Base-by-base conservation (phyloP, 2,797 vertebrate species). In the Hoplostethus mediterraneus region DNA sequence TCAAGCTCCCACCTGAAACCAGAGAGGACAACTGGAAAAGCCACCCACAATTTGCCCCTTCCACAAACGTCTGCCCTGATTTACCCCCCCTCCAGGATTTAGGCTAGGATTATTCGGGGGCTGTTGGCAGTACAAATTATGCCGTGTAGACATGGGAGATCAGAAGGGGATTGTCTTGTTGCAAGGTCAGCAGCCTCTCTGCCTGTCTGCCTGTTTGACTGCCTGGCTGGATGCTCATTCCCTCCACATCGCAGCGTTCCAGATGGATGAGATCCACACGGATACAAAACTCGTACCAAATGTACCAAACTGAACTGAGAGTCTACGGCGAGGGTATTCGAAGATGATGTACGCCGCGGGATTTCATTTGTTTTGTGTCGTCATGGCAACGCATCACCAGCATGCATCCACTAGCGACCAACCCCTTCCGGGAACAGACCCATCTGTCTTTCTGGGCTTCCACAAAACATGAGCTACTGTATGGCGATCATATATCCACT, bases 231-330 rank as follows among this genome's bases (percentile, higher is more conserved):
- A 63, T 11, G 71, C 71, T 77, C 57, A 63, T 75, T 86, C 73
- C 66, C 82, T 71, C 67, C 25, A 5, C 54, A 42, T 45, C 81
- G 75, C 68, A 30, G 81, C 55, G 69, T 79, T 81, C 67, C 71
- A 86, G 61, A 58, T 80, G 62, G 79, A 77, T 51, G 62, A 54
- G 47, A 66, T 69, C 65, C 58, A 74, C 63, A 40, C 47, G 33
- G 44, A 75, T 31, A 21, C 55, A 63, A 28, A 38, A 10, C 25
- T 55, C 44, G 21, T n/a, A 14, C 21, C 44, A 48, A 44, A 47
- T 42, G 64, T 21, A 17, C n/a, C n/a, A 48, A 48, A 48, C 3
- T 48, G 4, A n/a, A 21, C 33, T 33, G 33, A 33, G 33, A 33
- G 6, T 33, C 33, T 33, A 33, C 5, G 6, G 33, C 33, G 6